These are phyloP conservation scores for Heliothis virescens DNA, from an alignment of 1,140 invertebrate species.

Conservation along the genomic window DNA sequence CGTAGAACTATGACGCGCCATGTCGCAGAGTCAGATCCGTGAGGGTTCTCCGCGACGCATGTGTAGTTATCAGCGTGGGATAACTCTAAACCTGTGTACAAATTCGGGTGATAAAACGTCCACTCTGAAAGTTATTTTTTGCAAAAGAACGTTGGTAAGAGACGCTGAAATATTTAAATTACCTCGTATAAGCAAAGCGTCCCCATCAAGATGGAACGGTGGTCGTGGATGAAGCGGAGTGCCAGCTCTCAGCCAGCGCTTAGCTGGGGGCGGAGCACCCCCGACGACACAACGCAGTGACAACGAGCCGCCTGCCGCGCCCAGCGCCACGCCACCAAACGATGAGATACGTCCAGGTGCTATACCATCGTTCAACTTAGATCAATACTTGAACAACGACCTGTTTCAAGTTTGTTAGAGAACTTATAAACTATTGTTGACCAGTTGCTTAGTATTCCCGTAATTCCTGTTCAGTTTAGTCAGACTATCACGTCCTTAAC, in stretches of 20 bases:
- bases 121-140: no score
- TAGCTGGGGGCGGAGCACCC: conserved; percentile 88
- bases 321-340: conserved; percentile 79
- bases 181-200: conserved; percentile 88
- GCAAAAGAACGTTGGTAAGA: no score
- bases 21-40: conserved; percentile 93
- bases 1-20: conserved; percentile 92
- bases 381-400: neutral
- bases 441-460: no score
- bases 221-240: conserved; percentile 87
- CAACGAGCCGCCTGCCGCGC: conserved; percentile 73
- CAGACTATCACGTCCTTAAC: no score
- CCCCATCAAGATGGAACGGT: conserved; percentile 87
- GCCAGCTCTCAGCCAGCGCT: conserved; percentile 88
- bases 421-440: neutral
- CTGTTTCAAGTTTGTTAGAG: neutral
- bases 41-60: conserved; percentile 94
- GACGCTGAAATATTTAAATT: conserved; percentile 23
- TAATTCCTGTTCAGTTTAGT: neutral
- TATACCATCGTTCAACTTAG: conserved; percentile 51
- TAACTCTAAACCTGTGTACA: conserved; percentile 82
- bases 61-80: conserved; percentile 94
- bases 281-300: conserved; percentile 88
- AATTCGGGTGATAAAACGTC: conserved; percentile 19
- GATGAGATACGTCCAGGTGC: conserved; percentile 84